phyloP scores from a whole-genome alignment of 2,888 invertebrate genomes.

The Drepana falcataria region DNA sequence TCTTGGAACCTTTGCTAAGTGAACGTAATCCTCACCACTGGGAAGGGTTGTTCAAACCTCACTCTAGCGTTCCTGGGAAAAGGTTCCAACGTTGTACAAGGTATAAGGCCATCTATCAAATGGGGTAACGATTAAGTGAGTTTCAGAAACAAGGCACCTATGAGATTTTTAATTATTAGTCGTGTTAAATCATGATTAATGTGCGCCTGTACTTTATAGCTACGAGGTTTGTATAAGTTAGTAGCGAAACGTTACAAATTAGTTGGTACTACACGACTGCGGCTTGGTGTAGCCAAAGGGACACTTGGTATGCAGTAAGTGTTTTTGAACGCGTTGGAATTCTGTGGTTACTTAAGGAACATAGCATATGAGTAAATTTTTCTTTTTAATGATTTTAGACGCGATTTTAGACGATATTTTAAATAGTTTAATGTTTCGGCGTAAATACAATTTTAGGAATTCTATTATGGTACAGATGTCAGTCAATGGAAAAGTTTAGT shows the following conservation, averaged over 20 bases:
- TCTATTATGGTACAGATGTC: too few relatives aligned
- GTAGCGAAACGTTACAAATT: background rate
- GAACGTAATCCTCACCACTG: slow-evolving; percentile 7
- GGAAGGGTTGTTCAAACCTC: slow-evolving; percentile 3
- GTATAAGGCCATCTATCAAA: slow-evolving; percentile 61
- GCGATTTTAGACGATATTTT: too few relatives aligned
- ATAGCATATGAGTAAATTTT: too few relatives aligned
- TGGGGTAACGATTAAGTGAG: slow-evolving; percentile 68
- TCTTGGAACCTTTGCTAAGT: slow-evolving; percentile 56
- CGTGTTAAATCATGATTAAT: slow-evolving; percentile 60
- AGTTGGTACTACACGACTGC: too few relatives aligned
- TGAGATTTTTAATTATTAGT: slow-evolving; percentile 70
- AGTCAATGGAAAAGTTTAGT: too few relatives aligned
- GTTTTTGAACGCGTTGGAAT: too few relatives aligned
- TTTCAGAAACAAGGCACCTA: slow-evolving; percentile 54
- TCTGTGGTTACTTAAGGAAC: too few relatives aligned
- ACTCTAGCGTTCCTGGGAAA: slow-evolving; percentile 25
- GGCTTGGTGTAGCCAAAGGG: too few relatives aligned
- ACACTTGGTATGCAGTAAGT: too few relatives aligned
- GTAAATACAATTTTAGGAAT: too few relatives aligned
- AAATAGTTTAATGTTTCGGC: too few relatives aligned
- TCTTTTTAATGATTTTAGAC: too few relatives aligned
- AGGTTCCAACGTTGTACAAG: slow-evolving; percentile 41
- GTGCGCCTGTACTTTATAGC: slow-evolving; percentile 41
- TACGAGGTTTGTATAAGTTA: slow-evolving; percentile 12